Conservation (phyloP, 2,888 invertebrate genomes). For the Lingula anatina region DNA sequence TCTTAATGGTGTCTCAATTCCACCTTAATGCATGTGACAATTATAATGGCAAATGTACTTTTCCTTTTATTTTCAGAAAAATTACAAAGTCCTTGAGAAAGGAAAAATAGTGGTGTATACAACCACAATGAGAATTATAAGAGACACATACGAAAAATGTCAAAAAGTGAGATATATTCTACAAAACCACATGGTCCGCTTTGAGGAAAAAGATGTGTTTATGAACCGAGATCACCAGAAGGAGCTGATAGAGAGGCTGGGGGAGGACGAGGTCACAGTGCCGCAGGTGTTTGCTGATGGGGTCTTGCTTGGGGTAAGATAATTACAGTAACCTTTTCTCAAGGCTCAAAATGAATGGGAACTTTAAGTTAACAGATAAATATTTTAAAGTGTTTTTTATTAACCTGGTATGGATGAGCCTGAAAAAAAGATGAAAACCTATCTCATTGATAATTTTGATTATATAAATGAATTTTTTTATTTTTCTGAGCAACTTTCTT, state of each 20-base stretch:
- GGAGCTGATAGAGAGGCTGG: slow-evolving; percentile 82
- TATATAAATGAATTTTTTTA: no score
- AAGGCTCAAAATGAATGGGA: no score
- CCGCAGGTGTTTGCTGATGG: slow-evolving; percentile 95
- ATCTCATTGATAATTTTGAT: no score
- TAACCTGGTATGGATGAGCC: no score
- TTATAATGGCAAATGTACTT: no score
- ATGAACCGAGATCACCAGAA: slow-evolving; percentile 86
- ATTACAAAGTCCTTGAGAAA: slow-evolving; percentile 77
- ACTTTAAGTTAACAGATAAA: no score
- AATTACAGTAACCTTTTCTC: background rate
- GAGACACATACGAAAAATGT: slow-evolving; percentile 86
- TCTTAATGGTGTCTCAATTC: no score
- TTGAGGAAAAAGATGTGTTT: slow-evolving; percentile 89
- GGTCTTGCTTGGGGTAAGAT: slow-evolving; percentile 83
- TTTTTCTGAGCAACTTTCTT: no score
- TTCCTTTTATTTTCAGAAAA: no score
- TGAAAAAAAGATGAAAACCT: no score
- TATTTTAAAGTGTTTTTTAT: no score
- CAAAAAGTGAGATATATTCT: slow-evolving; percentile 87
- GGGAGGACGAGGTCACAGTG: slow-evolving; percentile 58
- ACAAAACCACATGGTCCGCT: slow-evolving; percentile 83
- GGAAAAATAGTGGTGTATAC: slow-evolving; percentile 91
- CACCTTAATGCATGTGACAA: no score
- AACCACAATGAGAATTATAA: slow-evolving; percentile 89